Conservation (phyloP, 2,797 vertebrate species). For the Falco peregrinus region DNA sequence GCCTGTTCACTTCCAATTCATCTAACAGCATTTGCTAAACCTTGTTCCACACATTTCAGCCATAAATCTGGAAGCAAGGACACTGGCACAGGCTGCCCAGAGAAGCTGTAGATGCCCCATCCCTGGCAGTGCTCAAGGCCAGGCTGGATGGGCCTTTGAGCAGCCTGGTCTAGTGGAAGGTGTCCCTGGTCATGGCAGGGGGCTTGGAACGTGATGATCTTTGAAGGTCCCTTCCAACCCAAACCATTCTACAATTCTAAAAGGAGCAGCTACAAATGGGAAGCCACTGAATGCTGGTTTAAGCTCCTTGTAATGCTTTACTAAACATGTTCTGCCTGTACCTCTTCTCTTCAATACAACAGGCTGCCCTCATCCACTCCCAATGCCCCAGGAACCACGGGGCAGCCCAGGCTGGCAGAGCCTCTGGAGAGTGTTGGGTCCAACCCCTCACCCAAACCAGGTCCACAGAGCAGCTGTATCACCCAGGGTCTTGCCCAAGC, state of each 20-base stretch:
- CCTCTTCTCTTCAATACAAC: neutral
- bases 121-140: too few species aligned
- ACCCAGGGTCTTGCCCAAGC: neutral
- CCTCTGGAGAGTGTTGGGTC: neutral
- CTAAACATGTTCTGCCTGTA: neutral
- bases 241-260: neutral
- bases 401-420: rapidly evolving
- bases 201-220: too few species aligned
- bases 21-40: neutral
- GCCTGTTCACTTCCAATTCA: neutral
- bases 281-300: neutral
- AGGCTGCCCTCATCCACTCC: neutral
- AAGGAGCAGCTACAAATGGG: neutral
- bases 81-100: neutral
- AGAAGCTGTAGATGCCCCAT: rapidly evolving
- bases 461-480: neutral
- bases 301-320: neutral
- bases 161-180: rapidly evolving
- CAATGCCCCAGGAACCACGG: neutral
- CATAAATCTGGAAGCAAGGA: neutral
- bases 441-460: too few species aligned
- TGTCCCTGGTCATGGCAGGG: neutral
- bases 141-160: neutral
- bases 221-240: neutral
- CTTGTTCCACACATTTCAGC: neutral